A percentile compares a stretch with the other conserved stretches of the same genome.
Conservation (phyloP, 2,113 vertebrate genomes). For the Scatophagus argus region DNA sequence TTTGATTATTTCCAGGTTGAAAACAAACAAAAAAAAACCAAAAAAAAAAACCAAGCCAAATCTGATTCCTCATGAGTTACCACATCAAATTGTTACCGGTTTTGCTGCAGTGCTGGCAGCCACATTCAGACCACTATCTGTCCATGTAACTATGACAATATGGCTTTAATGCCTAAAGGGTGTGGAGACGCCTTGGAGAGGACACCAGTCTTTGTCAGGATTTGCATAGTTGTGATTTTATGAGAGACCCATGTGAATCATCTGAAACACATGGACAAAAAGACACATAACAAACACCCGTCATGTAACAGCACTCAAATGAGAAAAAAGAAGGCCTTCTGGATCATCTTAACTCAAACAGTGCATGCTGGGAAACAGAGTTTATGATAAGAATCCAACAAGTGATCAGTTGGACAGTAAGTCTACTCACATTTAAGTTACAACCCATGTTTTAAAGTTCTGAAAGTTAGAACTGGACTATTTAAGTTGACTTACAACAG, state of each 20-base stretch:
- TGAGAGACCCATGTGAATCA: not conserved
- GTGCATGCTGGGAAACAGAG: not conserved
- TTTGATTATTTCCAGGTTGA: not conserved
- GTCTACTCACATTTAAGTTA: not conserved
- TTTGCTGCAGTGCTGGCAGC: not conserved
- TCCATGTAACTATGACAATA: slow-evolving; percentile 10
- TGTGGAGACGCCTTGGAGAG: not conserved
- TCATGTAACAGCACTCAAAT: slow-evolving; percentile 1
- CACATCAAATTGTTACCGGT: not conserved
- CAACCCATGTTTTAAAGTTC: slow-evolving; percentile 18
- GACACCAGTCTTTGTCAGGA: not conserved
- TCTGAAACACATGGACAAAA: not conserved
- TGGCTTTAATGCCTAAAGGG: not conserved
- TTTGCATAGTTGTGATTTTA: slow-evolving; percentile 1
- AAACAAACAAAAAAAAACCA: too few relatives aligned
- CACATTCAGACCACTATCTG: not conserved
- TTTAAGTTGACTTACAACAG: too few relatives aligned
- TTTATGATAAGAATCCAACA: not conserved
- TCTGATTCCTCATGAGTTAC: not conserved
- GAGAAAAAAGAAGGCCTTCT: not conserved
- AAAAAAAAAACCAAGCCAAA: too few relatives aligned
- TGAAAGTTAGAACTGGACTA: not conserved
- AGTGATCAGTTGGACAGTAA: not conserved
- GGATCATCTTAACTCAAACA: not conserved
- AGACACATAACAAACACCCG: not conserved